A percentile compares a stretch with the other conserved stretches of the same genome.
Conservation (phyloP, 2,113 vertebrate genomes). For the Sturnus vulgaris region DNA sequence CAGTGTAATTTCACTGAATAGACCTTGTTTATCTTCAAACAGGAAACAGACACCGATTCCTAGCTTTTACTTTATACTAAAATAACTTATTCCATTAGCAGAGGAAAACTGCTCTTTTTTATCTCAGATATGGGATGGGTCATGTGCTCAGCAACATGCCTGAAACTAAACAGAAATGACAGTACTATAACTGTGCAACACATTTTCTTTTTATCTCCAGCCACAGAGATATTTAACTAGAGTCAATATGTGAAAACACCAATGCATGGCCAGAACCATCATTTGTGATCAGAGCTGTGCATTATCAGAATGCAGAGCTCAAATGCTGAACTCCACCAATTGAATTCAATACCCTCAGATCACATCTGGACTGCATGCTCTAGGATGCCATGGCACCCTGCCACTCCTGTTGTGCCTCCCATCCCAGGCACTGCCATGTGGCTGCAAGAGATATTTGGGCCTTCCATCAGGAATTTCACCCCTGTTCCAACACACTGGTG, state of each 20-base stretch:
- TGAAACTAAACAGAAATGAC: background rate
- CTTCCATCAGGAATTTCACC: background rate
- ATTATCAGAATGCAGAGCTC: background rate
- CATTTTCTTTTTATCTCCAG: background rate
- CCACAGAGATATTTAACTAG: background rate
- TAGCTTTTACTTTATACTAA: background rate
- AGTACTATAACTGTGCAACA: background rate
- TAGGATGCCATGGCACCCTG: fast-evolving
- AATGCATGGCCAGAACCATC: background rate
- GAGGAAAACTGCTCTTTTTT: background rate
- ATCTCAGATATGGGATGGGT: background rate
- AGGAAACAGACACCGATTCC: background rate
- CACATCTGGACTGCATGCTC: background rate
- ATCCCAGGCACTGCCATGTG: background rate
- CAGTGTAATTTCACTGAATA: background rate
- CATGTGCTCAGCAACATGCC: background rate
- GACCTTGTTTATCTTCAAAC: background rate
- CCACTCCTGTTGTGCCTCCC: fast-evolving
- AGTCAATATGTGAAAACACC: background rate
- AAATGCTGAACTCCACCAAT: background rate
- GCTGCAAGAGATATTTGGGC: background rate
- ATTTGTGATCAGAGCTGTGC: background rate
- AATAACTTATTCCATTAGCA: background rate
- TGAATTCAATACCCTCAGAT: background rate
- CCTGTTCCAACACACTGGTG: background rate